These are phyloP conservation scores for Watsonalla binaria DNA, from an alignment of 2,888 invertebrate species.

Conservation along the genomic window DNA sequence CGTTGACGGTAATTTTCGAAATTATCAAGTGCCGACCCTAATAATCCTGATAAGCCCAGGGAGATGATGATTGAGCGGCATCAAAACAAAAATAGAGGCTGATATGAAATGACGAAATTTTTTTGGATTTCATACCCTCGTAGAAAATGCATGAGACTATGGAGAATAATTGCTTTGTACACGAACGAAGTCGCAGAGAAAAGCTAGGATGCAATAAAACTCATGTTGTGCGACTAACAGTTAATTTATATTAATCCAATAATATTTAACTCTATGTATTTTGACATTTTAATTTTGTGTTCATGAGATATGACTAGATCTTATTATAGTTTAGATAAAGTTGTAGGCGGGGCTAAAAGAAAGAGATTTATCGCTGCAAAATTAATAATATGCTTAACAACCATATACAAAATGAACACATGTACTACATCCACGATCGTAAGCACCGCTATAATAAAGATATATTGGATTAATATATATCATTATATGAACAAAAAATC, in stretches of 20 bases:
- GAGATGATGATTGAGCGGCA: too few relatives aligned
- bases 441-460: not conserved
- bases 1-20: too few relatives aligned
- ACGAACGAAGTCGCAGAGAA: not conserved
- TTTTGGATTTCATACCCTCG: too few relatives aligned
- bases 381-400: conserved; percentile 1
- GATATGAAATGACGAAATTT: too few relatives aligned
- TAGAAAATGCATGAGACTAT: too few relatives aligned
- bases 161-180: not conserved
- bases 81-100: too few relatives aligned
- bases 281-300: not conserved
- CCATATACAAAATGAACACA: not conserved
- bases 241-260: not conserved
- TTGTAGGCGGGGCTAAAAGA: not conserved
- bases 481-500: conserved; percentile 3
- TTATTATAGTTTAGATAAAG: not conserved
- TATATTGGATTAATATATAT: not conserved
- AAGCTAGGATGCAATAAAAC: not conserved
- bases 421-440: not conserved
- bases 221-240: not conserved
- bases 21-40: too few relatives aligned
- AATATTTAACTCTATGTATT: not conserved
- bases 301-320: not conserved
- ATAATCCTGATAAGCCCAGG: too few relatives aligned
- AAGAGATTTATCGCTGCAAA: not conserved